Base-by-base conservation (phyloP, 1,140 invertebrate genomes). In the Penaeus japonicus region DNA sequence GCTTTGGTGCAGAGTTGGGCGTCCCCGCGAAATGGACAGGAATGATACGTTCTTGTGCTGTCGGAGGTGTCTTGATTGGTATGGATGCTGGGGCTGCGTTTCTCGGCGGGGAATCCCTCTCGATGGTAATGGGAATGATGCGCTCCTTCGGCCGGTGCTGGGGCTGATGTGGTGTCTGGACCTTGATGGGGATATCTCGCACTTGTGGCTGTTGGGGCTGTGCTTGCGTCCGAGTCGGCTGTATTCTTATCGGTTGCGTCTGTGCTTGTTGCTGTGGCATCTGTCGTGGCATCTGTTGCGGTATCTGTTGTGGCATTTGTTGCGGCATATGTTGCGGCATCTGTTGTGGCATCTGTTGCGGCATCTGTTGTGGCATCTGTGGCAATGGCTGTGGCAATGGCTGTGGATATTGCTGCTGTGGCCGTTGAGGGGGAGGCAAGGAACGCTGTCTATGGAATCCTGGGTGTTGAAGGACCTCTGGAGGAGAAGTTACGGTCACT, bases 121-220 rank as follows among this genome's bases (percentile, higher is more conserved):
- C 90, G 78, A 91, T 83, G 81, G 89, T 88, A 18, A 91, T 91
- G n/a, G 90, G 90, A 85, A 91, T 90, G 81, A 91, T 91, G 18
- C 84, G 84, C 78, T 88, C 89, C 84, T 65, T 86, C 12, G 90
- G 90, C 17, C 87, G 86, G 7, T 92, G 89, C 24, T 91, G 73
- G 55, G 90, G 90, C 73, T 89, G 91, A 59, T 91, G 92, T 84
- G 90, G 89, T 83, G 35, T 85, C 85, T 89, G 90, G 79, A 89
- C 73, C 59, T 87, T 84, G 53, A 82, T 79, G 32, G 73, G 86
- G 57, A 81, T 86, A 65, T 65, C n/a, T 20, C 27, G 55, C 73
- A 70, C 55, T 47, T 88, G 87, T 24, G 83, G 70, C 83, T 80
- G 54, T 47, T 30, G 24, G 24, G 70, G 18, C 18, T 77, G 80